Evolutionary conservation across 2,113 vertebrate species (phyloP), one percentile per base, ranked within the genome.

Genomic region (Carassius gibelio): DNA sequence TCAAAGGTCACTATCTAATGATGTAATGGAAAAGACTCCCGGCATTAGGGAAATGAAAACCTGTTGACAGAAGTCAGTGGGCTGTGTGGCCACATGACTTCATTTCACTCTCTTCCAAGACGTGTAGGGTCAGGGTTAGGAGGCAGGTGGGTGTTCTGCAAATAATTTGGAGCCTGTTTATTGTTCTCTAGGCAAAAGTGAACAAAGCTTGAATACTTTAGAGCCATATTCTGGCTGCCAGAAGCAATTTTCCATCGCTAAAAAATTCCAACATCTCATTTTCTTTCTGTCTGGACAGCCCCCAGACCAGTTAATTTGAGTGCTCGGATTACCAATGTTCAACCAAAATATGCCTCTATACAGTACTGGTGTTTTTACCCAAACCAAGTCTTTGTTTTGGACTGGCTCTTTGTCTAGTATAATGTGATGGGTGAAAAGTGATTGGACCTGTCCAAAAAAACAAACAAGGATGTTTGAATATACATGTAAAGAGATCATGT

Each of bases 11-110:
- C 0, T n/a, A 5, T 79, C 61, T 72, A 62, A 83, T 87, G 86
- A 91, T 84, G 83, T 83, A 87, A 90, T 89, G 87, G 88, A 91
- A 86, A 84, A 84, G 84, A 84, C 84, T 83, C 48, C 69, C 69
- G 64, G 66, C 72, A 75, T 57, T 79, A 55, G 74, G 77, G 48
- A 86, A 82, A 88, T 88, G 82, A 90, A 89, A 59, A 66, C 17
- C 74, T 68, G 82, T 55, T 48, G 75, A 57, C 84, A 80, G 80
- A 62, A 62, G 86, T 52, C 17, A 80, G 55, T 21, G 26, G n/a
- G 83, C 78, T 79, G 68, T 84, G 83, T 84, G 75, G 26, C 59
- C 86, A 85, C 77, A 82, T 87, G 64, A 84, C 72, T n/a, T 42
- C 48, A 48, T 52, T 78, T 84, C 55, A 84, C 77, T 81, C 79